Conservation (phyloP, 2,888 invertebrate genomes). For the Parthenolecanium corni region DNA sequence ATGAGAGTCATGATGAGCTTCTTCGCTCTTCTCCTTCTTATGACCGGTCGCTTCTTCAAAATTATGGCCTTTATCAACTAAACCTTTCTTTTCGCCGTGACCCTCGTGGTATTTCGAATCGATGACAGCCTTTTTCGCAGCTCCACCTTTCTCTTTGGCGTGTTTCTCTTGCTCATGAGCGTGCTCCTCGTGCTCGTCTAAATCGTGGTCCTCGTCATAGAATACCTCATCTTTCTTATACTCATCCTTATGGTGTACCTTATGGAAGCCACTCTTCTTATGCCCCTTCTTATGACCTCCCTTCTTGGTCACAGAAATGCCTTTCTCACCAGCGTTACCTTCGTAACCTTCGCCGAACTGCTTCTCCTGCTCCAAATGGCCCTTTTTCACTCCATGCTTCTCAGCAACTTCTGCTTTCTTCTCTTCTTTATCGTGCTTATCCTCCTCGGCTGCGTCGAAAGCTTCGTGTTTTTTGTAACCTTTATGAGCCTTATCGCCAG, state of each 20-base stretch:
- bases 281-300: conserved; percentile 56
- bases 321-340: conserved; percentile 45
- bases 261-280: conserved; percentile 58
- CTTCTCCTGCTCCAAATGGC: conserved; percentile 45
- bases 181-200: conserved; percentile 54
- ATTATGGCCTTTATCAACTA: conserved; percentile 47
- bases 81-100: conserved; percentile 47
- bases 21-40: conserved; percentile 46
- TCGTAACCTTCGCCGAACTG: conserved; percentile 48
- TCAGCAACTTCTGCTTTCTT: conserved; percentile 46
- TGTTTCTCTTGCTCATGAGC: conserved; percentile 47
- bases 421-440: conserved; percentile 45
- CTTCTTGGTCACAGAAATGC: conserved; percentile 48
- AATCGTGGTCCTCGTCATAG: conserved; percentile 58
- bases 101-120: conserved; percentile 45
- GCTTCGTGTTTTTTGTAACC: conserved; percentile 46
- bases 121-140: conserved; percentile 46
- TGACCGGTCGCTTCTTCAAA: conserved; percentile 46
- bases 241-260: conserved; percentile 62
- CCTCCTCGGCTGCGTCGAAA: conserved; percentile 47
- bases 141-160: conserved; percentile 45
- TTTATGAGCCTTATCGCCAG: conserved; percentile 47
- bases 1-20: conserved; percentile 45
- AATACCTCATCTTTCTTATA: conserved; percentile 65
- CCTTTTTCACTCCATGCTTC: conserved; percentile 45